Conservation (phyloP, 2,888 invertebrate genomes). For the Deilephila elpenor region DNA sequence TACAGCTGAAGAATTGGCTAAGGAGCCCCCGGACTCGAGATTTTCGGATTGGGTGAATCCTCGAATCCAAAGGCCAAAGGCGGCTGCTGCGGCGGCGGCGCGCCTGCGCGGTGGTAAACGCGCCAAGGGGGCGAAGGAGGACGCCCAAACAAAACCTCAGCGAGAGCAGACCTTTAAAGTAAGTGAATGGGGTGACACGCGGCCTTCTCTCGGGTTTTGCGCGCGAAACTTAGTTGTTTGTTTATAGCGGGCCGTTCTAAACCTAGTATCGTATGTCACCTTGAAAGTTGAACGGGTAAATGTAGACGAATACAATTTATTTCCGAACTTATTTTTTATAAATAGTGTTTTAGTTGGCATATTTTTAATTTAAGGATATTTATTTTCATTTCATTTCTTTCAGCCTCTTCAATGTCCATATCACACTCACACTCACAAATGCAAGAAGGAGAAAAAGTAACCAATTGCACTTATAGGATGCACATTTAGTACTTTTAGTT, state of each 20-base stretch:
- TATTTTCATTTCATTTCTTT: slow-evolving; percentile 58
- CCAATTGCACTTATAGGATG: slow-evolving; percentile 42
- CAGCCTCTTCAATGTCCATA: slow-evolving; percentile 70
- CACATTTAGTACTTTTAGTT: slow-evolving; percentile 38
- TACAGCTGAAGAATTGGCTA: slow-evolving; percentile 78
- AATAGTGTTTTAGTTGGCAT: slow-evolving; percentile 17
- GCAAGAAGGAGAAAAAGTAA: slow-evolving; percentile 47
- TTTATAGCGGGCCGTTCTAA: slow-evolving; percentile 43
- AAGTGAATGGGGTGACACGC: slow-evolving; percentile 59
- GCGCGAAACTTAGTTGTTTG: slow-evolving; percentile 56
- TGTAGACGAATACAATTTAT: slow-evolving; percentile 13
- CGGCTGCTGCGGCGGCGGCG: slow-evolving; percentile 47
- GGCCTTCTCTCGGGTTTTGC: slow-evolving; percentile 43
- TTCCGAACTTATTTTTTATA: slow-evolving; percentile 2
- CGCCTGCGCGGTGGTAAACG: slow-evolving; percentile 74
- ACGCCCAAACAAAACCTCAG: slow-evolving; percentile 43
- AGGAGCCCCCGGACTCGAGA: slow-evolving; percentile 75
- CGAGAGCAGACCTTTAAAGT: slow-evolving; percentile 71
- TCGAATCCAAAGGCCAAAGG: slow-evolving; percentile 74
- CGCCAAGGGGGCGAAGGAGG: slow-evolving; percentile 60
- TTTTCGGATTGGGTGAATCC: slow-evolving; percentile 78
- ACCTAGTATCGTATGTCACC: slow-evolving; percentile 37
- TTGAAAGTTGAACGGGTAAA: slow-evolving; percentile 26
- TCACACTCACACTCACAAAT: slow-evolving; percentile 64
- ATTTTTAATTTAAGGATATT: slow-evolving; percentile 38